Evolutionary conservation across 2,888 invertebrate genomes (phyloP).

Genomic region (Scaptomyza caliginosa): DNA sequence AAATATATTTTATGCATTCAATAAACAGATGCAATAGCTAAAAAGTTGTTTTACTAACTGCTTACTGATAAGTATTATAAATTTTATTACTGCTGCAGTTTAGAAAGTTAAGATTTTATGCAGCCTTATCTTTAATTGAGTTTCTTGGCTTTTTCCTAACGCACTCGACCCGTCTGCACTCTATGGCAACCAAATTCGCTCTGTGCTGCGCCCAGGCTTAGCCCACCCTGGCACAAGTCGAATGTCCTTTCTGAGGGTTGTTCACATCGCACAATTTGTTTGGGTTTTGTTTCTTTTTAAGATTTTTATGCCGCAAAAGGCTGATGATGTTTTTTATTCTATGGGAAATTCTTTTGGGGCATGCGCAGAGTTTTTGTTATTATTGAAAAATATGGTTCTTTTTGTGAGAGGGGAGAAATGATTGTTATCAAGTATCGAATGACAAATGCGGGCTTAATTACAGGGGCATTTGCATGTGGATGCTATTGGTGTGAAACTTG

Average conservation of each 20-base stretch:
- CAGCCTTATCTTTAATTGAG: conserved; percentile 28
- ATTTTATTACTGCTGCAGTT: neutral
- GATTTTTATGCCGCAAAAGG: conserved; percentile 35
- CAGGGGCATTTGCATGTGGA: conserved; percentile 5
- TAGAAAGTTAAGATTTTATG: neutral
- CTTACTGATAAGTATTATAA: neutral
- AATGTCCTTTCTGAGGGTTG: conserved; percentile 73
- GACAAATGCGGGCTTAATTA: conserved; percentile 14
- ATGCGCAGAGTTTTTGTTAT: conserved; percentile 75
- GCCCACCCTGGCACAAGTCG: conserved; percentile 56
- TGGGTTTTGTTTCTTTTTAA: conserved; percentile 66
- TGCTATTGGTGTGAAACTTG: conserved; percentile 10
- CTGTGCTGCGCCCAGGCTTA: conserved; percentile 35
- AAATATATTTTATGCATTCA: neutral
- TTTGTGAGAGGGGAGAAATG: conserved; percentile 11
- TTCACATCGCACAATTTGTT: conserved; percentile 43
- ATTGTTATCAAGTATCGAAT: conserved; percentile 10
- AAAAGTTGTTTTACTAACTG: neutral
- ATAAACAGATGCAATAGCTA: neutral
- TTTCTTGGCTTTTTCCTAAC: conserved; percentile 28
- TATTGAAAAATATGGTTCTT: conserved; percentile 46
- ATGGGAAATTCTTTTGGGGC: conserved; percentile 62
- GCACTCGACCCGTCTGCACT: conserved; percentile 46
- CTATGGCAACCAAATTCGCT: conserved; percentile 46
- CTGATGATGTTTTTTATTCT: conserved; percentile 19